Conservation (phyloP, 2,888 invertebrate genomes). For the Diadegma fenestrale region DNA sequence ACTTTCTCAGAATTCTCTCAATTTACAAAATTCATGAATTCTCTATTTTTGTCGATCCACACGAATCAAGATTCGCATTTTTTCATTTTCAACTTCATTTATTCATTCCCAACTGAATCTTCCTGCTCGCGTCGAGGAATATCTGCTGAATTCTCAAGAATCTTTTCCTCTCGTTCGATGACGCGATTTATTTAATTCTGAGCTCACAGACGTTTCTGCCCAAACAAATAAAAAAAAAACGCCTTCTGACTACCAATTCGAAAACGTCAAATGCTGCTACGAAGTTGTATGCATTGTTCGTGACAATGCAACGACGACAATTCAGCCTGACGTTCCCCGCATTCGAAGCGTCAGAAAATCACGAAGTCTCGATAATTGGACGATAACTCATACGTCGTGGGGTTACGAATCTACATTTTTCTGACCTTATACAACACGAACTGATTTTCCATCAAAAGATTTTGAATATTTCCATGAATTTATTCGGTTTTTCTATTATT, state of each 20-base stretch:
- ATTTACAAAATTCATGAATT: background rate
- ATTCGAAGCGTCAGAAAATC: constrained; percentile 8
- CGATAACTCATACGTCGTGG: constrained; percentile 44
- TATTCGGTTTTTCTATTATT: background rate
- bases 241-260: background rate
- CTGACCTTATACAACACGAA: background rate
- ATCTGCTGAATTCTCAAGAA: background rate
- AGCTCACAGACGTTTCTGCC: background rate
- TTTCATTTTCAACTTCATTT: background rate
- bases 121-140: background rate
- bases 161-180: background rate
- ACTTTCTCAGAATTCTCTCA: background rate
- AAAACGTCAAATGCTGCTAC: background rate
- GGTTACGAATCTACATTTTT: background rate
- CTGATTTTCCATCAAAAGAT: background rate
- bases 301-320: background rate
- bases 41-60: background rate
- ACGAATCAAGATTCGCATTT: background rate
- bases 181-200: background rate
- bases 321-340: background rate
- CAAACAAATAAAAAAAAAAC: background rate
- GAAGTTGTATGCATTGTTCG: background rate
- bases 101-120: background rate
- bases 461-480: no score
- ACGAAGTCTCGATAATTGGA: constrained; percentile 57